Conservation (phyloP, 1,140 invertebrate genomes). For the Bombus consobrinus region DNA sequence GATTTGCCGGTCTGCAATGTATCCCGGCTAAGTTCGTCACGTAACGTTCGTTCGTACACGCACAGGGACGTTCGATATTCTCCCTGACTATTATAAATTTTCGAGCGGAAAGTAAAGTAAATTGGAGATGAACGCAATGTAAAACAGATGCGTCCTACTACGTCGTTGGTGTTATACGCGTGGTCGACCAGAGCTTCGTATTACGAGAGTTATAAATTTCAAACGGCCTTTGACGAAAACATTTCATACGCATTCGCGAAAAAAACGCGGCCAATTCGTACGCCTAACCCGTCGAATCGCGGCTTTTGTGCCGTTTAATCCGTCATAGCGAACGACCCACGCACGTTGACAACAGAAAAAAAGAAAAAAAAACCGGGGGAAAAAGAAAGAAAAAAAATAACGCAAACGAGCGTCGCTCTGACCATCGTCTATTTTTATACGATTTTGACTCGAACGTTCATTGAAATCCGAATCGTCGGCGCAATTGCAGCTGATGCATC, state of each 20-base stretch:
- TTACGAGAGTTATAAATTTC: conserved; percentile 30
- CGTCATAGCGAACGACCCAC: conserved; percentile 2
- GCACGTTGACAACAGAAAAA: conserved; percentile 3
- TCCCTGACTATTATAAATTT: conserved; percentile 8
- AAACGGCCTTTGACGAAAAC: neutral
- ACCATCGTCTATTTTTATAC: conserved; percentile 44
- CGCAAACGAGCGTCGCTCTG: conserved; percentile 49
- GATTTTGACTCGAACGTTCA: conserved; percentile 50
- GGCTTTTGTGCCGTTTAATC: conserved; percentile 30
- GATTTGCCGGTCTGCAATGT: neutral
- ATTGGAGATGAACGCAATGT: neutral
- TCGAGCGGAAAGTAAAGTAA: neutral
- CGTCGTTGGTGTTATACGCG: too few relatives aligned
- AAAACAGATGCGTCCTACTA: conserved; percentile 23
- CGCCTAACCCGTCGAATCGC: conserved; percentile 3
- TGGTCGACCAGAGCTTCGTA: neutral
- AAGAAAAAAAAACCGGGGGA: neutral
- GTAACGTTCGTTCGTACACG: neutral
- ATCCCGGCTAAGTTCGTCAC: too few relatives aligned
- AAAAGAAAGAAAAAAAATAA: neutral
- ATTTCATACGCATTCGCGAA: neutral
- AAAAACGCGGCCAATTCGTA: neutral
- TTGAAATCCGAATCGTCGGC: conserved; percentile 59
- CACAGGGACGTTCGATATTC: neutral
- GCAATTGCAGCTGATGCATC: conserved; percentile 63